Evolutionary conservation across 2,888 invertebrate species (phyloP).

Genomic region (Noctua janthina): DNA sequence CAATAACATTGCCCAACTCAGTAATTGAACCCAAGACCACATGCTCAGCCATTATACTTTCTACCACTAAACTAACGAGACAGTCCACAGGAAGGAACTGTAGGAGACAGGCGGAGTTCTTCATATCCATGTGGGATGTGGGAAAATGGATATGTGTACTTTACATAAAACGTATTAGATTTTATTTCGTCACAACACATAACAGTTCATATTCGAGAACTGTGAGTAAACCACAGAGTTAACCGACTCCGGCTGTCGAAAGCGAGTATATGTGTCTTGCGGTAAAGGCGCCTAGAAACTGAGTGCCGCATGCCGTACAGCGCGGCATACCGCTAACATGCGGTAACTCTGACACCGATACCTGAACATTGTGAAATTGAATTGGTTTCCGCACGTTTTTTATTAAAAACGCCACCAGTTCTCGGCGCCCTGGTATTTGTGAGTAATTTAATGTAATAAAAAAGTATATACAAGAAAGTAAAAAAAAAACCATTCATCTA

Average conservation of each 20-base stretch:
- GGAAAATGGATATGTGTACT: not conserved
- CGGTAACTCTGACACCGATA: constrained; percentile 66
- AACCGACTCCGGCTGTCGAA: constrained; percentile 59
- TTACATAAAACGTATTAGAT: constrained; percentile 2
- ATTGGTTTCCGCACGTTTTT: constrained; percentile 57
- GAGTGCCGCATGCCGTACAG: constrained; percentile 50
- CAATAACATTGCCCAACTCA: not conserved
- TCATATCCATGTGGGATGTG: not conserved
- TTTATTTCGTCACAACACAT: constrained; percentile 42
- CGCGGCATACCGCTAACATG: constrained; percentile 57
- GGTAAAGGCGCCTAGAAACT: constrained; percentile 65
- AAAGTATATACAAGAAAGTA: not conserved
- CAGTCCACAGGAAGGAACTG: not conserved
- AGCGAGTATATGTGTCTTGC: constrained; percentile 67
- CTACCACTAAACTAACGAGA: not conserved
- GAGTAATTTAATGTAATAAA: not conserved
- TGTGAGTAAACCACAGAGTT: constrained; percentile 59
- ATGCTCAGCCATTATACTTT: not conserved
- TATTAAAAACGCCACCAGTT: constrained; percentile 38
- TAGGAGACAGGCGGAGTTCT: too few relatives aligned
- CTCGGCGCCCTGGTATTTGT: constrained; percentile 30
- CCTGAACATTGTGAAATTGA: constrained; percentile 55
- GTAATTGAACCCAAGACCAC: not conserved
- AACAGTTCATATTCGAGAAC: constrained; percentile 43
- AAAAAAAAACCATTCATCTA: not conserved